A percentile compares a stretch with the other conserved stretches of the same genome.
phyloP scores from a whole-genome alignment of 2,888 invertebrate genomes.

The Bursaphelenchus okinawaensis region DNA sequence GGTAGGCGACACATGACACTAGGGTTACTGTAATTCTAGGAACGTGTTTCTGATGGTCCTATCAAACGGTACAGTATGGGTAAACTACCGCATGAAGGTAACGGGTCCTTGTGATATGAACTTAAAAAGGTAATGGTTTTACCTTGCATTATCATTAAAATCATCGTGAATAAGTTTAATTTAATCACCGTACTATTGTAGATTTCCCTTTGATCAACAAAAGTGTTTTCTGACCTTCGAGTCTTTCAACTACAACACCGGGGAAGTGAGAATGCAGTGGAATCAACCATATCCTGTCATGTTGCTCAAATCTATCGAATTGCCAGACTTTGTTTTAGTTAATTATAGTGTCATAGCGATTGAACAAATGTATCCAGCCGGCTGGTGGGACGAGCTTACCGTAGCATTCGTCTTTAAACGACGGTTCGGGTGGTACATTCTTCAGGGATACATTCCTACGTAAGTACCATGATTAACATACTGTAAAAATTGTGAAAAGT shows the following conservation, averaged over 20 bases:
- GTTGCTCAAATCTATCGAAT: conserved; percentile 43
- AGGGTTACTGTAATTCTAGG: conserved; percentile 20
- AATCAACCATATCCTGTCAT: conserved; percentile 52
- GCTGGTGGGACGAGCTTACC: conserved; percentile 57
- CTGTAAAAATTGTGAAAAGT: too few species aligned
- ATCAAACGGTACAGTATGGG: conserved; percentile 56
- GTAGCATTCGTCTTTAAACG: conserved; percentile 56
- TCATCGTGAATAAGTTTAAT: background rate
- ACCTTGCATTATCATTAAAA: background rate
- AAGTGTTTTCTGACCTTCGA: conserved; percentile 57
- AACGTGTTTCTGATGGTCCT: conserved; percentile 57
- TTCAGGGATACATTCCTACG: conserved; percentile 58
- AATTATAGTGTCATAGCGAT: conserved; percentile 55
- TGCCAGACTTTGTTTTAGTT: conserved; percentile 56
- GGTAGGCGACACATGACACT: conserved; percentile 21
- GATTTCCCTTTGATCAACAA: conserved; percentile 53
- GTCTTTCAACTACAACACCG: conserved; percentile 57
- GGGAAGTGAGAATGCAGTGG: conserved; percentile 57
- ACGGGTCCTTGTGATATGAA: conserved; percentile 58
- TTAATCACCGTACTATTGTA: conserved; percentile 8
- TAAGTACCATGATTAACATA: conserved; percentile 7
- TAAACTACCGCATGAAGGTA: conserved; percentile 55
- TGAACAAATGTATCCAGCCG: conserved; percentile 57
- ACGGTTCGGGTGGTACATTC: conserved; percentile 57
- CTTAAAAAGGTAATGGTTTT: conserved; percentile 33